Conservation (phyloP, 1,140 invertebrate genomes). For the Agrilus planipennis region DNA sequence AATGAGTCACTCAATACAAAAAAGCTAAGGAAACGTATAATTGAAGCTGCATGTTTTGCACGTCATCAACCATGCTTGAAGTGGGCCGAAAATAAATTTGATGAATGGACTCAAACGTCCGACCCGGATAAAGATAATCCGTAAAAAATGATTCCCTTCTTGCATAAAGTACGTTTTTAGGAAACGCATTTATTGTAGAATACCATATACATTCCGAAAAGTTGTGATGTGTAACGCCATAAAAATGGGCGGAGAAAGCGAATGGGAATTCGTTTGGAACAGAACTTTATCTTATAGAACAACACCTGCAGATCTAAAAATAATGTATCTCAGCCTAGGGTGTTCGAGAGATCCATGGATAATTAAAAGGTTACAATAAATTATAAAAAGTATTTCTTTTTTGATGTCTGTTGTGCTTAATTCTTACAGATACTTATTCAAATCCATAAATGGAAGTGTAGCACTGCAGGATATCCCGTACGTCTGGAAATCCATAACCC, state of each 20-base stretch:
- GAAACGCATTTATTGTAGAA: slow-evolving; percentile 15
- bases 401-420: no score
- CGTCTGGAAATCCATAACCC: slow-evolving; percentile 27
- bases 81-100: slow-evolving; percentile 21
- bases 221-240: slow-evolving; percentile 26
- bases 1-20: slow-evolving; percentile 25
- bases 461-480: slow-evolving; percentile 24
- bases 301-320: slow-evolving; percentile 18
- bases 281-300: slow-evolving; percentile 20
- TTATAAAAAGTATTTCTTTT: no score
- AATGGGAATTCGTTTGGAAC: slow-evolving; percentile 29
- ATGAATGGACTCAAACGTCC: slow-evolving; percentile 20
- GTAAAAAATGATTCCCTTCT: slow-evolving; percentile 13
- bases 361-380: slow-evolving; percentile 23
- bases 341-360: slow-evolving; percentile 29
- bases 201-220: slow-evolving; percentile 20
- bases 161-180: neutral
- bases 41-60: slow-evolving; percentile 21
- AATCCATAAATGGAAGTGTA: slow-evolving; percentile 24
- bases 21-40: slow-evolving; percentile 18
- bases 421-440: slow-evolving; percentile 23
- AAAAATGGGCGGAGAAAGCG: slow-evolving; percentile 18
- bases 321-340: slow-evolving; percentile 23
- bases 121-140: slow-evolving; percentile 22
- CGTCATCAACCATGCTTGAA: slow-evolving; percentile 21